Base-by-base conservation (phyloP, 2,797 vertebrate genomes). In the Dendrocincla fuliginosa region DNA sequence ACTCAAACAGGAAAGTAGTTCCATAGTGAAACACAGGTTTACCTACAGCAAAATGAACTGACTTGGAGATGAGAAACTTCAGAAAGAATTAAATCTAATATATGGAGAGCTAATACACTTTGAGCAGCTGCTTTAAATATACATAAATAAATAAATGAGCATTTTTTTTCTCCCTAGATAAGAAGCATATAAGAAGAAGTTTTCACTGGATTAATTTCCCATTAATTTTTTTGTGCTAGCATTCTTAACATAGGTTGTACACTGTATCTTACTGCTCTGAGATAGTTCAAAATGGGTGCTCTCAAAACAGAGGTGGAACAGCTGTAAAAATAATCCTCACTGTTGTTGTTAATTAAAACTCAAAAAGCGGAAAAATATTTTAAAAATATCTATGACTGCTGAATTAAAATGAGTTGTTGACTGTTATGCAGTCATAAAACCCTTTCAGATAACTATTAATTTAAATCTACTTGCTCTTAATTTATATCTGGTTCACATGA, bases 211-310 rank as follows among this genome's bases (percentile, higher is more conserved):
- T 89, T 95, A 77, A 44, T 88, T 92, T 87, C 22, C 37, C 25
- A 63, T 92, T 81, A 90, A 61, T 94, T 94, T 95, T 2, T 44
- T 39, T 46, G 2, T 79, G 32, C 23, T 85, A 37, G 28, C 55
- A 65, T 79, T 91, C 83, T 84, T 84, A 82, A 67, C 22, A 55
- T 63, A 46, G 65, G 28, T 84, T 89, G 41, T 90, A 67, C 63
- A 59, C 35, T 82, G 6, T 77, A 68, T 55, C 84, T 89, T 91
- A 79, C 59, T 93, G 46, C 74, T 52, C 28, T 55, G 76, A 93
- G 93, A 88, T 90, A 91, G 90, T 92, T 94, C 67, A 67, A 92
- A 91, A 27, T 53, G 77, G 94, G 12, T 65, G 65, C 59, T 84
- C 20, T 73, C 83, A 88, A 93, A 82, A 71, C 42, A 82, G 47